Evolutionary conservation across 1,140 invertebrate species (phyloP).

Genomic region (Drosophila kohkoa): DNA sequence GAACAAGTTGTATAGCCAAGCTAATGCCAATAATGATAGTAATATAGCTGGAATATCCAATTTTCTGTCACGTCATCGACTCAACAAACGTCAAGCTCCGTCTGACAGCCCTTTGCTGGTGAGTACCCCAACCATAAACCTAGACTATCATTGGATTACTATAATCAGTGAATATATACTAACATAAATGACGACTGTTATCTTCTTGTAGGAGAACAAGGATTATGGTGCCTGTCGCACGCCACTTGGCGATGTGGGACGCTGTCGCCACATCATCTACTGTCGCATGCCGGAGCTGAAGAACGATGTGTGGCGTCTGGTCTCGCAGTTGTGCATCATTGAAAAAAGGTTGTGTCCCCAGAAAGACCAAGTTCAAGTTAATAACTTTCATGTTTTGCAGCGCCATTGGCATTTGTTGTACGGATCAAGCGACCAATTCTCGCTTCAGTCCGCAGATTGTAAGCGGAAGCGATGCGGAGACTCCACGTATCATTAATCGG

Average conservation of each 20-base stretch:
- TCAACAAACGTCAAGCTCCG: constrained; percentile 64
- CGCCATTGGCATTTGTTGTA: constrained; percentile 82
- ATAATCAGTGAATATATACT: neutral
- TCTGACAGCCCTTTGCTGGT: constrained; percentile 52
- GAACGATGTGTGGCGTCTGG: constrained; percentile 86
- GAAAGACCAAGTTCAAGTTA: neutral
- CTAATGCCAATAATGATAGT: constrained; percentile 36
- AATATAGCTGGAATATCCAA: constrained; percentile 13
- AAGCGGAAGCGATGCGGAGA: constrained; percentile 21
- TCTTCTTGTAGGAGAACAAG: constrained; percentile 81
- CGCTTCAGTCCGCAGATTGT: constrained; percentile 73
- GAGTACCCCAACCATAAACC: constrained; percentile 21
- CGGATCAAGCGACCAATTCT: constrained; percentile 57
- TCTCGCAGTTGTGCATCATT: constrained; percentile 89
- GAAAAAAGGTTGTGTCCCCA: constrained; percentile 85
- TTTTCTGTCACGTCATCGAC: constrained; percentile 68
- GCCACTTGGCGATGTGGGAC: constrained; percentile 87
- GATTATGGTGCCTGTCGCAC: constrained; percentile 87
- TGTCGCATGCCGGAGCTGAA: constrained; percentile 88
- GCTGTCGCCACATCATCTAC: constrained; percentile 88
- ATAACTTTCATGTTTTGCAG: constrained; percentile 28
- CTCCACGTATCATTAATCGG: constrained; percentile 60
- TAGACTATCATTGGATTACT: neutral
- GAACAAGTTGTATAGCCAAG: constrained; percentile 43
- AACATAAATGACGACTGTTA: neutral